Base-by-base conservation (phyloP, 2,888 invertebrate genomes). In the Venusia cambrica region DNA sequence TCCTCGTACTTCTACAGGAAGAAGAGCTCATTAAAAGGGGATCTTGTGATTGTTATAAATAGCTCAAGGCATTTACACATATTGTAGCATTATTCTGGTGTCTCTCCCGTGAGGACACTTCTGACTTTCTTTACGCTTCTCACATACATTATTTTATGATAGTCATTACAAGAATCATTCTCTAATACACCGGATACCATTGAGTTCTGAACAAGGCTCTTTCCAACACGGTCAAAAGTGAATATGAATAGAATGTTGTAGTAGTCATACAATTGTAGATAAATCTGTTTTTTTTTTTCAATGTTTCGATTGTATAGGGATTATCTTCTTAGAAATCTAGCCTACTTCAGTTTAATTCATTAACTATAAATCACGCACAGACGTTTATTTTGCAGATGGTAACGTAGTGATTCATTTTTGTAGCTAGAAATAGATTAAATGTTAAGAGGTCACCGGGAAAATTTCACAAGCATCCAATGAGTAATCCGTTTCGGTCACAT, bases 1-100 rank as follows among this genome's bases (percentile, higher is more conserved):
- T 34, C 17, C 28, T 34, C 20, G 30, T 26, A 26, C 30, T 18
- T 16, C 24, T 38, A 16, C 38, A 20, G 17, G 21, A 39, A 25
- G 39, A 39, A 39, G 33, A 21, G 30, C 17, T 30, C 32, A 24
- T 38, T 31, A 33, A 33, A 29, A 30, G 29, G 38, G 22, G 25
- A 31, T 17, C 13, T 35, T 22, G 22, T 16, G 25, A 25, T 21
- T 11, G 26, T 34, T 25, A n/a, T 25, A 39, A 39, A 39, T 39
- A 39, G 30, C 18, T 17, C 13, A 30, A 30, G 34, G 39, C 34
- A 25, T 19, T 14, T 11, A 3, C 5, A 31, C 31, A 30, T 31
- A 31, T 22, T 31, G 31, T 17, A 8, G 7, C 5, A 21, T 4
- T 30, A 10, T 16, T 12, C 14, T 24, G n/a, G 28, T 19, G 24